These are phyloP conservation scores for Sprattus sprattus DNA, from an alignment of 2,113 vertebrate species.

Conservation along the genomic window DNA sequence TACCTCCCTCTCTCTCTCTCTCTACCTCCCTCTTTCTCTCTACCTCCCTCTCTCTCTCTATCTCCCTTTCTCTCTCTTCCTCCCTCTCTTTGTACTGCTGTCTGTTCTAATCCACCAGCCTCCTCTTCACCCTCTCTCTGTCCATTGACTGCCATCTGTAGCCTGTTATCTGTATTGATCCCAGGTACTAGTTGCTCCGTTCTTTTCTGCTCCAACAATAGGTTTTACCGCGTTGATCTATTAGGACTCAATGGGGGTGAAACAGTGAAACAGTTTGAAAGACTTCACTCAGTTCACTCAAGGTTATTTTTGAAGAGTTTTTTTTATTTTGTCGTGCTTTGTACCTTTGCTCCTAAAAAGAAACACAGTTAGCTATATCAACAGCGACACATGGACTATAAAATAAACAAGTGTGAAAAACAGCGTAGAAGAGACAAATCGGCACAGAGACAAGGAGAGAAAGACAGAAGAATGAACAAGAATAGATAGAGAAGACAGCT, in stretches of 20 bases:
- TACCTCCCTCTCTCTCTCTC: slow-evolving; percentile 22
- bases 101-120: slow-evolving; percentile 37
- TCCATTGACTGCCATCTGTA: slow-evolving; percentile 35
- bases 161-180: slow-evolving; percentile 8
- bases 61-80: slow-evolving; percentile 10
- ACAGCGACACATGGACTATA: slow-evolving; percentile 74
- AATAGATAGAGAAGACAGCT: slow-evolving; percentile 61
- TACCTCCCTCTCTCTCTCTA: slow-evolving; percentile 35
- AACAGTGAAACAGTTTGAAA: background rate
- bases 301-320: slow-evolving; percentile 55
- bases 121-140: background rate
- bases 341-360: slow-evolving; percentile 79
- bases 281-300: background rate
- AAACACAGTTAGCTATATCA: slow-evolving; percentile 81
- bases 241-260: background rate
- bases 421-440: slow-evolving; percentile 51
- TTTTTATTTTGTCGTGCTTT: slow-evolving; percentile 80
- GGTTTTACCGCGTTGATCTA: background rate
- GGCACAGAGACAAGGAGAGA: slow-evolving; percentile 48
- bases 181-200: background rate
- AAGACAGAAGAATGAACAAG: slow-evolving; percentile 54
- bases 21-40: slow-evolving; percentile 20
- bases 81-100: slow-evolving; percentile 31
- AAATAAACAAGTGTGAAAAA: slow-evolving; percentile 63
- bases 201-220: slow-evolving; percentile 11